Conservation (phyloP, 2,888 invertebrate species). For the Ormia ochracea region DNA sequence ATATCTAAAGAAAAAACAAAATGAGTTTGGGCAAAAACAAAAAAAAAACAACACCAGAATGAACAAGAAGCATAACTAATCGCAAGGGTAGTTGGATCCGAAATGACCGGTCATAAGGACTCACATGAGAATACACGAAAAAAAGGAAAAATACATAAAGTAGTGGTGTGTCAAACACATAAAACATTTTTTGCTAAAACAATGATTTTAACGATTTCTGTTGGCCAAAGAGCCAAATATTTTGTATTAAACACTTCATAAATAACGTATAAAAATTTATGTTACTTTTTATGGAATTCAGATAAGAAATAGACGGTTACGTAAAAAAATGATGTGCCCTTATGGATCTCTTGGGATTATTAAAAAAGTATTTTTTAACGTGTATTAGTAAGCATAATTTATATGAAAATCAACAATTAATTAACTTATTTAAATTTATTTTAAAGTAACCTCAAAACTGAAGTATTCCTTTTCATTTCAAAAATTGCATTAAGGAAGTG, state of each 20-base stretch:
- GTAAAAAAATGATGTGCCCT: not conserved
- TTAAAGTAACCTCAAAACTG: not conserved
- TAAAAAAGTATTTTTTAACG: constrained; percentile 11
- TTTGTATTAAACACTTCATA: constrained; percentile 73
- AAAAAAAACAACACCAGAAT: too few species aligned
- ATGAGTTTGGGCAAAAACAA: not conserved
- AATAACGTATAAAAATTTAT: constrained; percentile 67
- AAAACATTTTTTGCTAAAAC: constrained; percentile 32
- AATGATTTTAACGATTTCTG: constrained; percentile 23
- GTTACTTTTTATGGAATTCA: constrained; percentile 65
- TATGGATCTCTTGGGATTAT: constrained; percentile 43
- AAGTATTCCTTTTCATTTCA: too few species aligned
- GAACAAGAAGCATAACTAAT: constrained; percentile 55
- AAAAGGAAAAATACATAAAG: not conserved
- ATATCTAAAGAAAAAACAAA: constrained; percentile 21
- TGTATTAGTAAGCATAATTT: not conserved
- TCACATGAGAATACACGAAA: not conserved
- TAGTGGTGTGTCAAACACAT: constrained; percentile 52
- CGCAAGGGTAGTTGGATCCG: constrained; percentile 56
- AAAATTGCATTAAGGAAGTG: too few species aligned
- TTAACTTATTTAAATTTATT: constrained; percentile 35
- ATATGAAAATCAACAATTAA: constrained; percentile 45
- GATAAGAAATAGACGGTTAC: constrained; percentile 17
- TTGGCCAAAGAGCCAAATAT: constrained; percentile 16
- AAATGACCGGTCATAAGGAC: constrained; percentile 51